Evolutionary conservation across 2,113 vertebrate genomes (phyloP), one percentile per base, ranked within the genome.

Genomic region (Synodontis membranacea): DNA sequence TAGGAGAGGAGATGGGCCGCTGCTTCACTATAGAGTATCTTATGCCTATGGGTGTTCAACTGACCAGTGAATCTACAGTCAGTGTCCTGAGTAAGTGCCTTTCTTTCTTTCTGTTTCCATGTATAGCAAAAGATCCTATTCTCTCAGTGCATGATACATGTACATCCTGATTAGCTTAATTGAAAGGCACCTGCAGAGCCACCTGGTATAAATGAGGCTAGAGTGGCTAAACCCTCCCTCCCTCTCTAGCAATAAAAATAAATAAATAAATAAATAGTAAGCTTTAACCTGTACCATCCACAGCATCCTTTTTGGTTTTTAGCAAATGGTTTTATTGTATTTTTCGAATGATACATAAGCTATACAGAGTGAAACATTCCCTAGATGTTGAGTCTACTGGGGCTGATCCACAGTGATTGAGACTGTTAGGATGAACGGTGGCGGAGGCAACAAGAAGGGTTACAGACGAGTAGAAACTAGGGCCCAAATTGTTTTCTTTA

Each of bases 1-100:
- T 91, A 99, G 97, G 97, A 23, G 97, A 97, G 14, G 97, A 99
- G 91, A 95, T 92, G 10, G 98, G 97, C 1, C 94, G 96, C 42
- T 99, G 97, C 91, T 98, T 99, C 93, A 98, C 97, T 62, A 98
- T 99, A 1, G 97, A 99, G 39, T 97, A 97, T 0, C 94, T 99
- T 92, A 97, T 99, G 97, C 97, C 97, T 42, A 96, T 97, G 91
- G 98, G 95, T 17, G 92, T 97, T 87, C 97, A 98, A 93, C 93
- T 97, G 93, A 97, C 97, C 0, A 98, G 97, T 0, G 97, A 98
- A 90, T 98, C 97, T 84, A 98, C 97, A 0, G 92, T 97, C 91
- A 99, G 95, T 0, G 96, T 98, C 44, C 94, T 99, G 80, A 99
- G 97, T 99, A 93, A 95, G 97, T 96, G 48, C 0, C 23, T 81